A percentile compares a stretch with the other conserved stretches of the same genome.
Evolutionary conservation across 2,888 invertebrate species (phyloP).

Genomic region (Barypeithes pellucidus): DNA sequence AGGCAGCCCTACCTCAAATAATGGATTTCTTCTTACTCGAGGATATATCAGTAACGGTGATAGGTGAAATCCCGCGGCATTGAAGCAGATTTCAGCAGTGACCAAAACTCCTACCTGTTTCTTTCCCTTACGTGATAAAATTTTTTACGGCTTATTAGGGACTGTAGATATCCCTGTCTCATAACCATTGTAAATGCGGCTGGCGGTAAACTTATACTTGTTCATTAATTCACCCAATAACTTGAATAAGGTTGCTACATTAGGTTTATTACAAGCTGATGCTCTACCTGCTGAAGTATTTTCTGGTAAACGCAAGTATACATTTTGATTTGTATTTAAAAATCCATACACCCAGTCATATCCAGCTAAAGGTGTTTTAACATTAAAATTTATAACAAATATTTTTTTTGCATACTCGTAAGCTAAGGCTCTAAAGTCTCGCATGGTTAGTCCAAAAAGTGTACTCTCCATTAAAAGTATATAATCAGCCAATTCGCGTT

Average conservation of each 20-base stretch:
- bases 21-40: not conserved
- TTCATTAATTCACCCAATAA: not conserved
- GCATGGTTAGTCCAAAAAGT: not conserved
- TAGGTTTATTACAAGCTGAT: not conserved
- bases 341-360: no score
- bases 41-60: not conserved
- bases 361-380: no score
- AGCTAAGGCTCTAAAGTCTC: not conserved
- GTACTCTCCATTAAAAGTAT: slow-evolving; percentile 17
- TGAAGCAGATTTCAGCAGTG: not conserved
- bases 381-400: no score
- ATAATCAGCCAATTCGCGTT: slow-evolving; percentile 23
- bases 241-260: not conserved
- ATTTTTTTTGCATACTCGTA: not conserved
- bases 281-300: not conserved
- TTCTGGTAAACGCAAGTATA: not conserved
- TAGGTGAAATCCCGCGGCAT: not conserved
- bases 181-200: not conserved
- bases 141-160: not conserved
- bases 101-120: not conserved
- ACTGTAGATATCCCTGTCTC: not conserved
- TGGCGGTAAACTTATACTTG: not conserved
- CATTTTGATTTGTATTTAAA: no score
- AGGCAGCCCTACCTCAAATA: not conserved
- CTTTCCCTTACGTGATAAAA: not conserved